These are phyloP conservation scores for Melanerpes aurifrons DNA, from an alignment of 2,113 vertebrate species.

Conservation along the genomic window DNA sequence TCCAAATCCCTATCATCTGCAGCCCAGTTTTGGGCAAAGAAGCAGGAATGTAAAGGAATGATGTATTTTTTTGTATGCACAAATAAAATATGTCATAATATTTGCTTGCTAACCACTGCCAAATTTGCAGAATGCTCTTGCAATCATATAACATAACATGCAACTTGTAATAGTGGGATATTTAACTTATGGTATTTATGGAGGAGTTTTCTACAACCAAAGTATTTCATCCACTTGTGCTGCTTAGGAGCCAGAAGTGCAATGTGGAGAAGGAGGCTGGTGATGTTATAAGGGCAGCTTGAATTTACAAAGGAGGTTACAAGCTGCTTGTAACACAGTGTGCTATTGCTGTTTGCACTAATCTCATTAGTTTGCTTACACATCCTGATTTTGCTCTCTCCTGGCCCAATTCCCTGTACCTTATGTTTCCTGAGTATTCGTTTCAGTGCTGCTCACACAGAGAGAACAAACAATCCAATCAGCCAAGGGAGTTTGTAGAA, in stretches of 20 bases:
- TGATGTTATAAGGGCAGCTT: neutral
- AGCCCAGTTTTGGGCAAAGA: neutral
- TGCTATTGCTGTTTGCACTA: conserved; percentile 7
- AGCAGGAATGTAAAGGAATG: neutral
- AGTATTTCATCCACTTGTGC: neutral
- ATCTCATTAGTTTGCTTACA: conserved; percentile 38
- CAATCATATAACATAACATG: neutral
- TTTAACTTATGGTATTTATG: fast-evolving
- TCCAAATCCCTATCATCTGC: neutral
- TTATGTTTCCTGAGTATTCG: neutral
- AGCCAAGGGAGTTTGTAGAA: neutral
- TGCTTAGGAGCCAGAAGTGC: neutral
- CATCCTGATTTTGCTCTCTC: conserved; percentile 7
- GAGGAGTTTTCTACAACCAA: neutral
- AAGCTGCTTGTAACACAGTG: neutral
- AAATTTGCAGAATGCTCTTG: neutral
- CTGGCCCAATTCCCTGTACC: neutral
- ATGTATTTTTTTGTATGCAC: neutral
- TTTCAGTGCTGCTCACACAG: neutral
- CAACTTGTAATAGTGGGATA: neutral
- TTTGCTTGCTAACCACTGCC: neutral
- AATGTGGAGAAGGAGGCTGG: neutral
- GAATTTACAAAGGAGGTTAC: neutral
- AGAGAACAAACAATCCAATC: neutral
- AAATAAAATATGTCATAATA: neutral